Conservation (phyloP, 2,797 vertebrate genomes). For the Eulemur albifrons region DNA sequence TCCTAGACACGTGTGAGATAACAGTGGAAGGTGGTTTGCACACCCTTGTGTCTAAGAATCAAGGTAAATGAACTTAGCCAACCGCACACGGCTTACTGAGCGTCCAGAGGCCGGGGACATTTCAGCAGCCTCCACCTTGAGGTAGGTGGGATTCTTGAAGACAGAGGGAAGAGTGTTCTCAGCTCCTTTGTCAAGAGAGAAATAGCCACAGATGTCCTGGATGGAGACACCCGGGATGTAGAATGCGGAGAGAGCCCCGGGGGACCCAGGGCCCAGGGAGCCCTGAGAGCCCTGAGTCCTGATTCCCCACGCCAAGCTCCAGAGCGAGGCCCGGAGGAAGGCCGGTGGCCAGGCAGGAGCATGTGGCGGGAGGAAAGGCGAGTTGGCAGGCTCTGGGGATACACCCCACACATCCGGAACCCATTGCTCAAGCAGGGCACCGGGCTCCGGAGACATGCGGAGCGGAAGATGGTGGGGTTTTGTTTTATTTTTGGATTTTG, state of each 20-base stretch:
- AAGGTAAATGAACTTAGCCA: background rate
- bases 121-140: background rate
- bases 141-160: background rate
- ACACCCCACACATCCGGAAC: constrained; percentile 57
- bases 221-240: background rate
- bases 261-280: background rate
- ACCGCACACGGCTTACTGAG: background rate
- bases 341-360: background rate
- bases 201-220: background rate
- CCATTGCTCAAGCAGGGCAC: constrained; percentile 19
- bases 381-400: background rate
- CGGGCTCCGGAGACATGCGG: constrained; percentile 51
- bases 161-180: background rate
- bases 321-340: background rate
- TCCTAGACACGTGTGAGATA: background rate
- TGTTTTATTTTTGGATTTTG: constrained; percentile 77
- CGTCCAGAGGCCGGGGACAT: background rate
- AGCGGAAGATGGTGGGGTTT: constrained; percentile 57
- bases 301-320: background rate
- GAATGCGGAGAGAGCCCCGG: background rate
- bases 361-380: background rate
- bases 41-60: background rate
- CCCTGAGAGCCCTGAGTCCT: background rate
- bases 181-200: background rate
- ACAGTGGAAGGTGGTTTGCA: background rate